Conservation (phyloP, 2,113 vertebrate species). For the Petrocephalus zakoni region DNA sequence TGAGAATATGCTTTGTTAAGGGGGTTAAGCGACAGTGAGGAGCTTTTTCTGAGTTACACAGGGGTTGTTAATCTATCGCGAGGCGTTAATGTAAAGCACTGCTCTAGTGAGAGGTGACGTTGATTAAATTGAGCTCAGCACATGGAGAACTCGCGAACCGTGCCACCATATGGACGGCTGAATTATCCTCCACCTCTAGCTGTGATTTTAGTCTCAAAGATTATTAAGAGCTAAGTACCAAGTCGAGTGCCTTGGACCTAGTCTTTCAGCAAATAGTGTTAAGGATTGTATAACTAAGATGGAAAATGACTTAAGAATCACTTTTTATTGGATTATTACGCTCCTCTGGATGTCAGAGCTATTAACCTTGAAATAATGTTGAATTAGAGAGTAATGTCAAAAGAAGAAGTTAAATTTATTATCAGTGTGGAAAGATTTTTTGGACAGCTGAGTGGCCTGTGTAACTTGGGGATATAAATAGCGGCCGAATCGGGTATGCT, state of each 20-base stretch:
- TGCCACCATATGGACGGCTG: conserved; percentile 36
- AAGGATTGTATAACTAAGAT: conserved; percentile 51
- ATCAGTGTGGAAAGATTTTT: conserved; percentile 11
- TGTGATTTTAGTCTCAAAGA: conserved; percentile 34
- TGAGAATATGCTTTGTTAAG: not conserved
- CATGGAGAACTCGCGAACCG: conserved; percentile 2
- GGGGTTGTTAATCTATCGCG: conserved; percentile 37
- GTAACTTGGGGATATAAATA: conserved; percentile 19
- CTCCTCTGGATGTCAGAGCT: conserved; percentile 57
- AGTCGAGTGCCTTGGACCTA: conserved; percentile 28
- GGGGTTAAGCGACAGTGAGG: not conserved
- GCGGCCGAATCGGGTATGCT: not conserved
- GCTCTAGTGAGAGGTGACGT: conserved; percentile 30
- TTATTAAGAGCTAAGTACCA: conserved; percentile 35
- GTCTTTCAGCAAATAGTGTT: conserved; percentile 39
- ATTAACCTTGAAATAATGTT: conserved; percentile 58
- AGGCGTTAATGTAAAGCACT: conserved; percentile 24
- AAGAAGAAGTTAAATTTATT: conserved; percentile 29
- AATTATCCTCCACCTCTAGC: conserved; percentile 32
- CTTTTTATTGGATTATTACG: conserved; percentile 57
- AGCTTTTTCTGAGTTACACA: conserved; percentile 4
- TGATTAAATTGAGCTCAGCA: conserved; percentile 32
- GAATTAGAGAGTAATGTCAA: conserved; percentile 30
- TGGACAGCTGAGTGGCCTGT: not conserved
- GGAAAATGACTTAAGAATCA: conserved; percentile 46